These are phyloP conservation scores for Standfussiana lucernea DNA, from an alignment of 2,888 invertebrate genomes.

Conservation along the genomic window DNA sequence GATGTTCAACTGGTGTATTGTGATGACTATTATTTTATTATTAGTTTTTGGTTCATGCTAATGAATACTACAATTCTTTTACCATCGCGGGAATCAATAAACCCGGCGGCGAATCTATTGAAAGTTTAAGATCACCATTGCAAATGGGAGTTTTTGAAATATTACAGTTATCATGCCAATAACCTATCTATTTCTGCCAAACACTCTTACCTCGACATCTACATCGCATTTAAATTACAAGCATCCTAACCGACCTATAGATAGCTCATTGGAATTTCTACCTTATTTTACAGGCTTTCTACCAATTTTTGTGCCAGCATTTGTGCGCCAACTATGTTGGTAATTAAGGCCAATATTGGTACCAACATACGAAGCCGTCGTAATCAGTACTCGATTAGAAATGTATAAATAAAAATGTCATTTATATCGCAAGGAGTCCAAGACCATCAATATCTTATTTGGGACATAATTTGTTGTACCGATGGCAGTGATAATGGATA, in stretches of 20 bases:
- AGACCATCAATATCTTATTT: conserved; percentile 66
- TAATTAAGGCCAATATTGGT: conserved; percentile 38
- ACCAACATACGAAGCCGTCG: conserved; percentile 41
- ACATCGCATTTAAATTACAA: conserved; percentile 42
- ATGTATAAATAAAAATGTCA: conserved; percentile 29
- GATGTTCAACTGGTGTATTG: conserved; percentile 24
- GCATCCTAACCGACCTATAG: conserved; percentile 24
- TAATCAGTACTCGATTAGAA: conserved; percentile 29
- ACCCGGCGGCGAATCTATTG: background rate
- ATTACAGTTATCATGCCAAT: conserved; percentile 43
- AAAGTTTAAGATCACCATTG: conserved; percentile 5
- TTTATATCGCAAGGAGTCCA: conserved; percentile 72
- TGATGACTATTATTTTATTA: conserved; percentile 30
- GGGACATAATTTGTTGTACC: conserved; percentile 45
- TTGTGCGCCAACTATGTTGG: conserved; percentile 50
- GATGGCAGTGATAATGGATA: conserved; percentile 65
- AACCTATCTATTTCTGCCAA: conserved; percentile 32
- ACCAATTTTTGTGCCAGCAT: conserved; percentile 47
- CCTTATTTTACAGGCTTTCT: conserved; percentile 21
- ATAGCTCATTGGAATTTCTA: conserved; percentile 38
- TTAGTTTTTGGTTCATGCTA: conserved; percentile 20
- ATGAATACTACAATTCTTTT: conserved; percentile 12
- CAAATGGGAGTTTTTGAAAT: conserved; percentile 14
- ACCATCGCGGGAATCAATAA: conserved; percentile 4
- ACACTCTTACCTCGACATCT: conserved; percentile 15